Conservation (phyloP, 2,888 invertebrate genomes). For the Zele albiditarsus region DNA sequence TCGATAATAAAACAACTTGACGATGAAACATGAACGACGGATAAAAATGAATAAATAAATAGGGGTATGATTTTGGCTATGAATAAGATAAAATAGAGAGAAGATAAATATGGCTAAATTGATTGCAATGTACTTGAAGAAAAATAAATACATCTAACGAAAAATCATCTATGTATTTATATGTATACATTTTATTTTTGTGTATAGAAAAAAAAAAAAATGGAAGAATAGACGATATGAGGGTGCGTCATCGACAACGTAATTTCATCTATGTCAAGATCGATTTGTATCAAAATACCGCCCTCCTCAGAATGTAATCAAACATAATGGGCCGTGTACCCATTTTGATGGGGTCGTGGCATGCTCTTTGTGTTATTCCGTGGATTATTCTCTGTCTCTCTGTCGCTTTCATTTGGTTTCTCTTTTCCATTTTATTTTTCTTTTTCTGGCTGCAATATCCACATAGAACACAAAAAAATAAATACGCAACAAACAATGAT, state of each 20-base stretch:
- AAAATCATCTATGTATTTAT: not conserved
- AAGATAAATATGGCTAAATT: not conserved
- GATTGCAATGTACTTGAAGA: not conserved
- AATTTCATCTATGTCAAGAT: slow-evolving; percentile 52
- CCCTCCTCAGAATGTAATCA: slow-evolving; percentile 53
- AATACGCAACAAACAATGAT: not conserved
- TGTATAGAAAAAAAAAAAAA: not conserved
- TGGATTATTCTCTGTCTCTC: slow-evolving; percentile 2
- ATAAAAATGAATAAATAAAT: not conserved
- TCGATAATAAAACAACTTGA: not conserved
- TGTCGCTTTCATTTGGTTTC: not conserved
- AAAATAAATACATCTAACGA: not conserved
- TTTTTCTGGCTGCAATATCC: not conserved
- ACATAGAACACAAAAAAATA: not conserved
- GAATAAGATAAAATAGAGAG: not conserved
- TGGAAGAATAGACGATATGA: not conserved
- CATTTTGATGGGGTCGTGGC: slow-evolving; percentile 42
- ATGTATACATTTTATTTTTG: not conserved
- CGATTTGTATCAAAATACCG: slow-evolving; percentile 52
- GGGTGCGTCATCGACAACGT: slow-evolving; percentile 47
- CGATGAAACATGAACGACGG: not conserved
- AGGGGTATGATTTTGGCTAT: not conserved
- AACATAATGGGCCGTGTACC: slow-evolving; percentile 48
- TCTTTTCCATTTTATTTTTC: not conserved
- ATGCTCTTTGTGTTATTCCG: slow-evolving; percentile 19